These are phyloP conservation scores for Drosophila koepferae DNA, from an alignment of 2,888 invertebrate species.

Conservation along the genomic window DNA sequence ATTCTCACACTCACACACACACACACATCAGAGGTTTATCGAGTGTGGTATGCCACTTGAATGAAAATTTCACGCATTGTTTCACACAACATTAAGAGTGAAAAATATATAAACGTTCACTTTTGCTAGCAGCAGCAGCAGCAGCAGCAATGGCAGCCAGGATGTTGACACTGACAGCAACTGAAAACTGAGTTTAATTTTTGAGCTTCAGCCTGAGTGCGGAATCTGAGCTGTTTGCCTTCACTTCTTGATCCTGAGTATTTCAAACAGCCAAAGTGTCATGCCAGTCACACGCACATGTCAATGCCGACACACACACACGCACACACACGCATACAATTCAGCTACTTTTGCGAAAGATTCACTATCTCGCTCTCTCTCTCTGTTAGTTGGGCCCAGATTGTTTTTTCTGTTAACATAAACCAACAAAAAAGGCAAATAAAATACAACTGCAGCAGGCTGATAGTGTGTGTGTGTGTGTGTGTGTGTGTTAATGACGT, in stretches of 20 bases:
- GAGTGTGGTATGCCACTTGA: slow-evolving; percentile 38
- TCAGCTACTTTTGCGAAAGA: slow-evolving; percentile 3
- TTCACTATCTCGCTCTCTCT: neutral
- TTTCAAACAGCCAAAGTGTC: slow-evolving; percentile 72
- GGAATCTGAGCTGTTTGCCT: slow-evolving; percentile 26
- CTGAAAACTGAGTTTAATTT: slow-evolving; percentile 28
- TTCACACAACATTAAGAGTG: slow-evolving; percentile 42
- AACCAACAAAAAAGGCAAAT: slow-evolving; percentile 39
- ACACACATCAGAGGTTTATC: slow-evolving; percentile 15
- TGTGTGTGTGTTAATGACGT: slow-evolving; percentile 69
- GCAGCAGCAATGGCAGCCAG: neutral
- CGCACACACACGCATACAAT: slow-evolving; percentile 11
- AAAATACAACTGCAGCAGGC: slow-evolving; percentile 33
- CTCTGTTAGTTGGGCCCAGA: slow-evolving; percentile 22
- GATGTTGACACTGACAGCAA: slow-evolving; percentile 25
- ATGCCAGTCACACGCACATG: slow-evolving; percentile 66
- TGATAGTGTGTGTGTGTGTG: slow-evolving; percentile 36
- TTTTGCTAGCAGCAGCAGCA: slow-evolving; percentile 16
- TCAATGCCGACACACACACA: slow-evolving; percentile 46
- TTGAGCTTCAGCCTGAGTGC: slow-evolving; percentile 20
- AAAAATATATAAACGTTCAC: slow-evolving; percentile 40
- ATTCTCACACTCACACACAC: slow-evolving; percentile 3
- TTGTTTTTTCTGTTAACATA: slow-evolving; percentile 46
- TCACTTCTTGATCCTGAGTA: slow-evolving; percentile 44
- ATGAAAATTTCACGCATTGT: slow-evolving; percentile 42